These are phyloP conservation scores for Drosophila pruinosa DNA, from an alignment of 1,140 invertebrate species.

Conservation along the genomic window DNA sequence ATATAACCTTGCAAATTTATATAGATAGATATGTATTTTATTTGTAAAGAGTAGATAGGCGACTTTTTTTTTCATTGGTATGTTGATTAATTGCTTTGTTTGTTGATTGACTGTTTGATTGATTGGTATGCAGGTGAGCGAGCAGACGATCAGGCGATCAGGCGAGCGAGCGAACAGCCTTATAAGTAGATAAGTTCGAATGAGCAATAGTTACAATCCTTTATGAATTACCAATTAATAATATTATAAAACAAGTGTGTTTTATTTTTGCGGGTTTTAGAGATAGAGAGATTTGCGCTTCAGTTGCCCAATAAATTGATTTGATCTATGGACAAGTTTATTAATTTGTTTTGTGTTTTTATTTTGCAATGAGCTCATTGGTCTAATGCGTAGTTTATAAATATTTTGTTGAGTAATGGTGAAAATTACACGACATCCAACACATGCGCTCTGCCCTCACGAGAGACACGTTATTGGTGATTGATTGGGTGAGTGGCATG, in stretches of 20 bases:
- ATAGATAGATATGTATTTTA: constrained; percentile 18
- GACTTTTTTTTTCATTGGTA: constrained; percentile 34
- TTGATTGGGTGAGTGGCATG: constrained; percentile 59
- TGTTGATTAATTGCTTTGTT: constrained; percentile 43
- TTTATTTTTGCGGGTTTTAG: constrained; percentile 36
- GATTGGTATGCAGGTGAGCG: constrained; percentile 38
- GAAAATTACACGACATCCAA: constrained; percentile 83
- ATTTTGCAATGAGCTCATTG: constrained; percentile 45
- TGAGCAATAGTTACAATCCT: constrained; percentile 75
- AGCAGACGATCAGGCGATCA: constrained; percentile 47
- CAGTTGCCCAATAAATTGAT: constrained; percentile 42
- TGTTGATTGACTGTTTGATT: constrained; percentile 43
- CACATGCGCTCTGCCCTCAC: constrained; percentile 83
- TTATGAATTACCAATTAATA: constrained; percentile 65
- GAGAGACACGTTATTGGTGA: constrained; percentile 78
- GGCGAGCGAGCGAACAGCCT: constrained; percentile 52
- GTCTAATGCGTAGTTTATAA: constrained; percentile 44
- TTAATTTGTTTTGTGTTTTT: constrained; percentile 26
- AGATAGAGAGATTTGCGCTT: constrained; percentile 50
- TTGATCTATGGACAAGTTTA: constrained; percentile 52
- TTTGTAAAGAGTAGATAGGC: constrained; percentile 21
- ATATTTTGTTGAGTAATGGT: constrained; percentile 61
- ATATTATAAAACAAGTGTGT: constrained; percentile 24
- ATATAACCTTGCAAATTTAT: constrained; percentile 43
- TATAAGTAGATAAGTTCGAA: constrained; percentile 57